Evolutionary conservation across 1,140 invertebrate genomes (phyloP), one percentile per base, ranked within the genome.

Genomic region (Adelges cooleyi): DNA sequence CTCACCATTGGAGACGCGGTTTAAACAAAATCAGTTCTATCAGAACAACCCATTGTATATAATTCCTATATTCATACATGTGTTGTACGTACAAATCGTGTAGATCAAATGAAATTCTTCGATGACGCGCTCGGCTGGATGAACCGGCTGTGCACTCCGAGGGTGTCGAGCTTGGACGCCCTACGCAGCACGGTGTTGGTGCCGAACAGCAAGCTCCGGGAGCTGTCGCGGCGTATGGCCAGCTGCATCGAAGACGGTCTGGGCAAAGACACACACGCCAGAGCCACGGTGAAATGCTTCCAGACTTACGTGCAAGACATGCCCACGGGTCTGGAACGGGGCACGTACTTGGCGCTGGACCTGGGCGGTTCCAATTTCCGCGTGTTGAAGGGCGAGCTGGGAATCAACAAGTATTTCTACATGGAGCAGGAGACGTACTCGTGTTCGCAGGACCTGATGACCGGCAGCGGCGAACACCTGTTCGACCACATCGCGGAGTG

Each of bases 371-470:
- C 87, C 1, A 88, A 91, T 74, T 90, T 89, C 73, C 78, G 88
- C 10, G 82, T 90, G 1, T 76, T 89, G 17, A 75, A 85, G 10
- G 73, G 88, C 51, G 75, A 80, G 44, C 71, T 90, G 40, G 72
- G 77, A 5, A 77, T 80, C 52, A 80, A 80, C 22, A 73, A 40
- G 13, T 40, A 62, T 27, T 67, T 67, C 13, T 22, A 27, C 22
- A 96, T 98, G 86, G 86, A 92, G 71, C 94, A 90, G 49, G 93
- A 96, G 77, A 95, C 96, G 69, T 99, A 89, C 75, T 86, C 90
- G 4, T 90, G 98, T 72, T 91, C 95, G 27, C 86, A 94, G 72
- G 82, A 86, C 68, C 84, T 98, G 48, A 98, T 97, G 94, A 74
- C 88, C 65, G 94, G 94, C 2, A 83, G 86, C 2, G 90, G 92